phyloP scores from a whole-genome alignment of 2,113 vertebrate genomes.

The Marmota flaviventris region DNA sequence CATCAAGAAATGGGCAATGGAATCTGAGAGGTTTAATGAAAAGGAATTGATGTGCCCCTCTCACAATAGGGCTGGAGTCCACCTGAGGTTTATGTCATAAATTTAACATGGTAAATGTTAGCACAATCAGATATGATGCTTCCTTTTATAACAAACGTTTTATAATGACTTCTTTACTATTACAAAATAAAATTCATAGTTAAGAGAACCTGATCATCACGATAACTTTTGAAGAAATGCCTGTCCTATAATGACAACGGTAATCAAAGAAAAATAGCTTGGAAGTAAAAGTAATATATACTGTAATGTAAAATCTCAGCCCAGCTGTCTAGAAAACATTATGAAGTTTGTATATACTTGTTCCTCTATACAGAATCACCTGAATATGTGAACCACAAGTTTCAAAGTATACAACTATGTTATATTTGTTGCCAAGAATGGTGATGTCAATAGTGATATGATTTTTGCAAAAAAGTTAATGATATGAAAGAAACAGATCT shows the following conservation, averaged over 20 bases:
- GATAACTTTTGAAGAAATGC: not conserved
- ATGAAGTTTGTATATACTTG: not conserved
- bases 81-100: not conserved
- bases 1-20: not conserved
- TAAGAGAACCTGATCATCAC: not conserved
- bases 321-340: not conserved
- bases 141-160: not conserved
- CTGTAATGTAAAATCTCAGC: not conserved
- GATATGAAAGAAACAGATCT: not conserved
- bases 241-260: not conserved
- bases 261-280: not conserved
- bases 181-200: not conserved
- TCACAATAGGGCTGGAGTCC: not conserved
- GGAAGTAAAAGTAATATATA: not conserved
- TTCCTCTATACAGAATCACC: not conserved
- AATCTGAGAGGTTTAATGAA: not conserved
- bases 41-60: not conserved
- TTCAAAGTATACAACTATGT: not conserved
- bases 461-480: not conserved
- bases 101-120: not conserved
- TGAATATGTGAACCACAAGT: not conserved
- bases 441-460: not conserved
- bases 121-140: not conserved
- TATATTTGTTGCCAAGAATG: not conserved
- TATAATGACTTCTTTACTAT: not conserved